Base-by-base conservation (phyloP, 2,888 invertebrate genomes). In the Nephrocerus scutellatus region DNA sequence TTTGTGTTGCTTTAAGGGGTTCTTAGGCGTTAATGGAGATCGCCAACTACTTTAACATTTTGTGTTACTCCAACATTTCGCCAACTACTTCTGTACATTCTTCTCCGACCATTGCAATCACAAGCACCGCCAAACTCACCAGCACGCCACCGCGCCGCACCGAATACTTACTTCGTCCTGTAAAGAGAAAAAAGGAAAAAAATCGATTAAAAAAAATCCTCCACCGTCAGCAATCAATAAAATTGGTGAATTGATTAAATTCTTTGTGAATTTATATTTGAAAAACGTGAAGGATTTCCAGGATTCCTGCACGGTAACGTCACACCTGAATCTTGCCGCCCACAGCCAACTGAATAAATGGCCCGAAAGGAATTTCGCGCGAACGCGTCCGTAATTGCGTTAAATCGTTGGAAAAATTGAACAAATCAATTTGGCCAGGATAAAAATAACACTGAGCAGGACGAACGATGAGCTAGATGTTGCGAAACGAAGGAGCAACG, bases 321-420 rank as follows among this genome's bases (percentile, higher is more conserved):
- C n/a, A n/a, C 13, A 9, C 7, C 6, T 6, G 9, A 30, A 15
- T 23, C 8, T 10, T 6, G 12, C 20, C 29, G 34, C 35, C 51
- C 39, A 38, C 51, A 54, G 52, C 57, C 57, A 54, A 55, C 43
- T 49, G 54, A 54, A 55, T 52, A 63, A 66, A 64, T 65, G 63
- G 62, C 54, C 57, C 61, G 63, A 54, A 48, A 62, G 60, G 60
- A 65, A 65, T 63, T 51, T 53, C 50, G 39, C 43, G 39, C 31
- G 36, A 38, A 26, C 9, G 24, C 18, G 36, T 30, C 51, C 55
- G 56, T 57, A 53, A 53, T 52, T 46, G 57, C 60, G 63, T 63
- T 66, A 63, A 66, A 64, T 63, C 62, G 63, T 58, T 61, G 60
- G 58, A 62, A 63, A 64, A 63, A 66, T 64, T 63, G 62, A 66